Base-by-base conservation (phyloP, 2,113 vertebrate genomes). In the Dasyornis broadbenti region DNA sequence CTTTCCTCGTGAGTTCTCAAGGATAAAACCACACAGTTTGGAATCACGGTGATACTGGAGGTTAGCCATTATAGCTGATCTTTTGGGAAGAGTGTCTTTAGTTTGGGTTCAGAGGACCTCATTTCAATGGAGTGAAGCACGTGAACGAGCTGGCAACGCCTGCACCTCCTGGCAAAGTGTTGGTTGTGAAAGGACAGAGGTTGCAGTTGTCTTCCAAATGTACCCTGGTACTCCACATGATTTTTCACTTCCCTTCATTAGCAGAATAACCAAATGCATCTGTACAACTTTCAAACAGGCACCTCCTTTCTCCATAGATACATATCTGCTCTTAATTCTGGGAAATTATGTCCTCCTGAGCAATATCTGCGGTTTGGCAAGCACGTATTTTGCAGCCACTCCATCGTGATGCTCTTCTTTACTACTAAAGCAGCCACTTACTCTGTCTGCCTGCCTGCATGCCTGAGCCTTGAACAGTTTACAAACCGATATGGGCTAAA, bases 11-110 rank as follows among this genome's bases (percentile, higher is more conserved):
- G 49, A 15, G 27, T 27, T 77, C 37, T 52, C 26, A 4, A 14
- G 70, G 37, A 5, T 22, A 37, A n/a, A 82, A 19, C 20, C 30
- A 0, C 40, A 2, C n/a, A 4, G 2, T 18, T n/a, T 27, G 33
- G 53, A 47, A 15, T 8, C 1, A 0, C 13, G 3, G 30, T 5
- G 10, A 1, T 42, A 5, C 0, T n/a, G 30, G 31, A 7, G 39
- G 60, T 20, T 27, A 13, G 7, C 11, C 7, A 1, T 31, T 14
- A 12, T 0, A 23, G 4, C 15, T 28, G 13, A 10, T 5, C 20
- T 35, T 68, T 35, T 24, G 45, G 27, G 23, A 31, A 37, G 31
- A 21, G 37, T 19, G 5, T 5, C 26, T 31, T 22, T 6, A 18
- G 6, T 42, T 59, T 7, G 5, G 23, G 7, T 42, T 7, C 65